Percentiles rank a stretch among this genome's conserved stretches.
These are phyloP conservation scores for Oophaga sylvatica DNA, from an alignment of 2,797 vertebrate genomes.

Conservation along the genomic window DNA sequence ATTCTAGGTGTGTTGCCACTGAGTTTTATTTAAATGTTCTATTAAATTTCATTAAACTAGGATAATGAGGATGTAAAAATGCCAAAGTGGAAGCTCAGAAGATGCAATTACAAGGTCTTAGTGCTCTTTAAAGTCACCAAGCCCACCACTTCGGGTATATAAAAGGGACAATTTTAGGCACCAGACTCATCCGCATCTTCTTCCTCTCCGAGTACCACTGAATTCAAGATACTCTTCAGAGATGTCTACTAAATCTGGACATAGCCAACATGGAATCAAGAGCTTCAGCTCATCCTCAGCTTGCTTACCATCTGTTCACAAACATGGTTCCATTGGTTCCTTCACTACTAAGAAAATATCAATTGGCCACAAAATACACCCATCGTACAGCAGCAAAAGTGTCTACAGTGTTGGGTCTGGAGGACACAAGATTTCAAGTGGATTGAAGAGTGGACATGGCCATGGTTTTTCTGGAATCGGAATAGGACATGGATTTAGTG, in stretches of 20 bases:
- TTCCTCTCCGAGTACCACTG: not conserved
- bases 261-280: slow-evolving; percentile 33
- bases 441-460: slow-evolving; percentile 35
- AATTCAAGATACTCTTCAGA: not conserved
- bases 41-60: slow-evolving; percentile 49
- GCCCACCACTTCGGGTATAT: slow-evolving; percentile 22
- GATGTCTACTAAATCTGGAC: slow-evolving; percentile 43
- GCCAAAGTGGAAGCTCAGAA: slow-evolving; percentile 26
- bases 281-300: slow-evolving; percentile 53
- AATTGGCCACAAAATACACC: slow-evolving; percentile 48
- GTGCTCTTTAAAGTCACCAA: slow-evolving; percentile 44
- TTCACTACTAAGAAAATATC: slow-evolving; percentile 39
- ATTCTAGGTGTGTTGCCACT: slow-evolving; percentile 45
- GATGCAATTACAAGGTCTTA: slow-evolving; percentile 49
- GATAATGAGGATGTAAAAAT: slow-evolving; percentile 44
- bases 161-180: slow-evolving; percentile 18
- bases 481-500: slow-evolving; percentile 28
- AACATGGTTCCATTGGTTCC: slow-evolving; percentile 37
- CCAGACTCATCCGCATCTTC: not conserved
- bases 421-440: slow-evolving; percentile 44
- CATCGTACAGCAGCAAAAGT: slow-evolving; percentile 44
- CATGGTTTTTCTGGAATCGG: slow-evolving; percentile 28
- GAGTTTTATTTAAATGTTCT: slow-evolving; percentile 42
- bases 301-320: slow-evolving; percentile 39
- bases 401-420: slow-evolving; percentile 40